Base-by-base conservation (phyloP, 2,888 invertebrate species). In the Creontiades dilutus region DNA sequence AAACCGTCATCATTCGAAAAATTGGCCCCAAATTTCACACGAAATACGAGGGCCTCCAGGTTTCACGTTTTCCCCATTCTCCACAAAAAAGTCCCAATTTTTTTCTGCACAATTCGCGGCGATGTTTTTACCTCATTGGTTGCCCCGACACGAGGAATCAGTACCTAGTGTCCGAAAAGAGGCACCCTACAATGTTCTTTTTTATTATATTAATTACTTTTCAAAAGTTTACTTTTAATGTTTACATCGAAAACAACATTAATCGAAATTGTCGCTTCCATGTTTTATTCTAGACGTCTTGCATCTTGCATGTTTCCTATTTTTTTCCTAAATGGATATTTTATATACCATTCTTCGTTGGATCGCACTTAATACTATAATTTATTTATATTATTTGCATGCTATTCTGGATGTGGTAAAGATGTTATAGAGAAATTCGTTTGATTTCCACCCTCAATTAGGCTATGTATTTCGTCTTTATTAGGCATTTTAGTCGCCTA, bases 261-360 rank as follows among this genome's bases (percentile, higher is more conserved):
- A 9, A 61, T 61, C 0, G 23, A 68, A 68, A 68, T 5, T 23
- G 52, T 68, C 23, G 68, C 23, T 23, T 68, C 23, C 11, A 19
- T 11, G 27, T 82, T 82, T 23, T 23, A 23, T 52, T 82, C 82
- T 82, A 82, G 82, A 52, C 82, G 82, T 82, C 82, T 80, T 47
- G 78, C 78, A 80, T 80, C 37, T 46, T 78, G 78, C 78, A 78
- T 78, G 78, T 23, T 27, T 14, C 11, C 23, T 37, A 23, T 76
- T 76, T 76, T 37, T 19, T 75, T 75, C 19, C 13, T 28, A 12
- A 75, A 13, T 75, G 12, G 12, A 27, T 76, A 12, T 37, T 27
- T 76, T 19, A 27, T 23, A 75, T 75, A 76, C 76, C 19, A 57
- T 57, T n/a, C 16, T 16, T 57, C 57, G 57, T 57, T 57, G n/a